phyloP scores from a whole-genome alignment of 2,888 invertebrate species.

The Pristionchus maxplancki region DNA sequence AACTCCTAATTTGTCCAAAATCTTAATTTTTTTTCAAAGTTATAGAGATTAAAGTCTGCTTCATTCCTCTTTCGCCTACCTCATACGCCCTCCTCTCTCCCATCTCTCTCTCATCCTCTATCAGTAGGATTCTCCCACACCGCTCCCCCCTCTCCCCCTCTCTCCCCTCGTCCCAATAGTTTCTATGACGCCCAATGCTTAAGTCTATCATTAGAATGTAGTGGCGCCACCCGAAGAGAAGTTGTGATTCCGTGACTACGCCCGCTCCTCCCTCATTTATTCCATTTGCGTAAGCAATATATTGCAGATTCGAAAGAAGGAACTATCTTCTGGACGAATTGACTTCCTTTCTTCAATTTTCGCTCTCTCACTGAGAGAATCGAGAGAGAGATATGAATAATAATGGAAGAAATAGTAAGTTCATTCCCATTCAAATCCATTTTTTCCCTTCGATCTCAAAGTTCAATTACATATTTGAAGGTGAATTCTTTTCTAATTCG shows the following conservation, averaged over 20 bases:
- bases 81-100: neutral
- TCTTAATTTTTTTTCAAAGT: too few relatives aligned
- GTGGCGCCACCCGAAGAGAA: neutral
- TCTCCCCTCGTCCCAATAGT: slow-evolving; percentile 3
- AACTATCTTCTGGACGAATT: too few relatives aligned
- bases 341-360: too few relatives aligned
- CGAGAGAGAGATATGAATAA: too few relatives aligned
- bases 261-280: neutral
- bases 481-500: too few relatives aligned
- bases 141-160: neutral
- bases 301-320: neutral
- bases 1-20: neutral
- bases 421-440: too few relatives aligned
- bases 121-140: neutral
- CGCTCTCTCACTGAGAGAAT: too few relatives aligned
- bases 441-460: too few relatives aligned
- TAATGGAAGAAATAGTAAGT: too few relatives aligned
- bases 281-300: neutral
- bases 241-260: neutral
- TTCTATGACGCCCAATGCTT: neutral
- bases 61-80: too few relatives aligned
- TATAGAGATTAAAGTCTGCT: too few relatives aligned
- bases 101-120: neutral
- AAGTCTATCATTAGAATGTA: neutral
- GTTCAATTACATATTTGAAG: too few relatives aligned